Base-by-base conservation (phyloP, 2,113 vertebrate species). In the Rhagologus leucostigma region DNA sequence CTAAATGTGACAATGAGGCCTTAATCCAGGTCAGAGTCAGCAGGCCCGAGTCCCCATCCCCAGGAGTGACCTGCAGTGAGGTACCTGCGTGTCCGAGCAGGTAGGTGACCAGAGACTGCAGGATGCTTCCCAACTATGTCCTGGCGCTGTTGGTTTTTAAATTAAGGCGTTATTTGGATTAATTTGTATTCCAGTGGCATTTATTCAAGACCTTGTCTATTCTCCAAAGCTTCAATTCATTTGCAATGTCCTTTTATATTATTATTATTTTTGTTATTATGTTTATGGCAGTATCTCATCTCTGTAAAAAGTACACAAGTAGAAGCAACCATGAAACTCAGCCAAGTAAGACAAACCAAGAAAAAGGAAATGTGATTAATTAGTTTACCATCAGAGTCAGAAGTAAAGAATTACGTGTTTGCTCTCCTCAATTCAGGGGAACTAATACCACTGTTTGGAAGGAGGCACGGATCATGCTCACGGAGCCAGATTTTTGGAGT, bases 1-100 rank as follows among this genome's bases (percentile, higher is more conserved):
- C 49, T 8, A 29, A 37, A 16, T 3, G 30, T 9, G 29, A 18
- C 37, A 13, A 4, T 0, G 10, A 17, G 32, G 67, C 12, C 39
- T 26, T 16, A 11, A 13, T 0, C 19, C 49, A 6, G 52, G 49
- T 4, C 26, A 42, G 16, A 59, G 41, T 2, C 57, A 50, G 74
- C 42, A 62, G 64, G 1, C 30, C 46, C 1, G 7, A 44, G 27
- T 8, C 41, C 33, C 41, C 24, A 3, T 5, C 22, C 49, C 13
- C 39, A 23, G 24, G 27, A 32, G 13, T 1, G 62, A 64, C 27
- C 33, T 4, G 23, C 53, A 26, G 33, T 0, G 30, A 50, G 89
- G 33, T 3, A 7, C 29, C 20, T 1, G 1, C 8, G 8, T n/a
- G 39, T 32, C 29, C 1, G 2, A 26, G n/a, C 3, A 19, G 24